Percentiles rank a stretch among this genome's conserved stretches.
phyloP scores from a whole-genome alignment of 1,140 invertebrate genomes.

The Zaprionus vittiger region DNA sequence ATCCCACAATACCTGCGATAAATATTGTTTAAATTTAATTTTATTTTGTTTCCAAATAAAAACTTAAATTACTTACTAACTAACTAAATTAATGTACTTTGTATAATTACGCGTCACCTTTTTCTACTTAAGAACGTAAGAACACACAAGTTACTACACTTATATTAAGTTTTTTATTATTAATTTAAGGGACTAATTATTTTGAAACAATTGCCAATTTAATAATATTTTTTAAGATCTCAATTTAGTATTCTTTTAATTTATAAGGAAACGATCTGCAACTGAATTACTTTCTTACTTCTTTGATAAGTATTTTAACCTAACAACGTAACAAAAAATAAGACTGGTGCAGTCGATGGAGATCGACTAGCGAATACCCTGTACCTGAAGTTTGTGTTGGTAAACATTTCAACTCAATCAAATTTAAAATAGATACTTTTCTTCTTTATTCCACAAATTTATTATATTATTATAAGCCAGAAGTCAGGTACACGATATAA shows the following conservation, averaged over 20 bases:
- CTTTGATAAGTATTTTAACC: constrained; percentile 17
- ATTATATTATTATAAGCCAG: too few species aligned
- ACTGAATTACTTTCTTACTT: constrained; percentile 33
- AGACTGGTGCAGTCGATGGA: constrained; percentile 4
- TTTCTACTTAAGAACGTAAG: constrained; percentile 36
- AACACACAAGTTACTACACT: constrained; percentile 20
- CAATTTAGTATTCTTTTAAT: constrained; percentile 3
- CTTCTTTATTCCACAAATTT: neutral
- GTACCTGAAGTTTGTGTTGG: neutral
- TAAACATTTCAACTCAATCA: neutral
- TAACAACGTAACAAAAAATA: constrained; percentile 22
- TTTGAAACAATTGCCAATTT: constrained; percentile 17
- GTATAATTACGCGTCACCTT: constrained; percentile 19
- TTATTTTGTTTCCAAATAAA: constrained; percentile 8
- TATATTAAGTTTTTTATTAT: constrained; percentile 8
- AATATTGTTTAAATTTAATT: constrained; percentile 10
- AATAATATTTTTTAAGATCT: constrained; percentile 23
- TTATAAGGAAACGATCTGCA: neutral
- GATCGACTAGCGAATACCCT: constrained; percentile 17
- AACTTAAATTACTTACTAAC: constrained; percentile 41
- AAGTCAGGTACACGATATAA: constrained; percentile 3
- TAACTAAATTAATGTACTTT: constrained; percentile 27
- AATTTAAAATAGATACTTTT: too few species aligned
- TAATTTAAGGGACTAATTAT: constrained; percentile 8
- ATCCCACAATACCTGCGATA: constrained; percentile 4